phyloP scores from a whole-genome alignment of 92 coral and sea anemone genomes.

The Desmophyllum pertusum region DNA sequence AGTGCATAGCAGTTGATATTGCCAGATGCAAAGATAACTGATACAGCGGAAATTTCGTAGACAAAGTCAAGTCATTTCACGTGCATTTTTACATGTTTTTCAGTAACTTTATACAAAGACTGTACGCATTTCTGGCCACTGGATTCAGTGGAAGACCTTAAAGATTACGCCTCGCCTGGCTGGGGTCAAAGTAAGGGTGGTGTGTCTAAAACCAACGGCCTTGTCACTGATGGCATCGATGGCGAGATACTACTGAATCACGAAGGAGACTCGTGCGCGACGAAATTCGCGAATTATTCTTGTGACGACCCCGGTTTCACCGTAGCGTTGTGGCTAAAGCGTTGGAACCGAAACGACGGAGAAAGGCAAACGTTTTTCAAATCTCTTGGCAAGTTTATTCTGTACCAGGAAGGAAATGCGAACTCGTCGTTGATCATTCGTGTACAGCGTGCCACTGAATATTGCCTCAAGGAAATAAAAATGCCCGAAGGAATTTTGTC shows the following conservation, averaged over 20 bases:
- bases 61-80: background rate
- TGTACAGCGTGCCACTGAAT: background rate
- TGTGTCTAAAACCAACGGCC: background rate
- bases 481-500: conserved; percentile 30
- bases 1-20: too few species aligned
- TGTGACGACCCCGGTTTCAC: conserved; percentile 3
- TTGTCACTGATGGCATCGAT: conserved; percentile 24
- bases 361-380: conserved; percentile 19
- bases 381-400: conserved; percentile 16
- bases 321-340: conserved; percentile 18
- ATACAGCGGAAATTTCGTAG: background rate
- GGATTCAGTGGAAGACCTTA: conserved; percentile 21
- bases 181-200: conserved; percentile 24
- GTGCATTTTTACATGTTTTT: background rate
- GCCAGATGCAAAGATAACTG: background rate
- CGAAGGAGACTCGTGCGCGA: conserved; percentile 22
- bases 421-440: conserved; percentile 14
- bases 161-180: conserved; percentile 1
- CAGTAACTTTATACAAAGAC: conserved; percentile 1
- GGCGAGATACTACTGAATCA: conserved; percentile 15
- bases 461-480: conserved; percentile 19
- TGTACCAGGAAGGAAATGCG: background rate
- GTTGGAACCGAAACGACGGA: background rate
- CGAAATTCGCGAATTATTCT: background rate
- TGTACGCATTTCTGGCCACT: conserved; percentile 26